Evolutionary conservation across 2,113 vertebrate species (phyloP), one percentile per base, ranked within the genome.

Genomic region (Percina caprodes): DNA sequence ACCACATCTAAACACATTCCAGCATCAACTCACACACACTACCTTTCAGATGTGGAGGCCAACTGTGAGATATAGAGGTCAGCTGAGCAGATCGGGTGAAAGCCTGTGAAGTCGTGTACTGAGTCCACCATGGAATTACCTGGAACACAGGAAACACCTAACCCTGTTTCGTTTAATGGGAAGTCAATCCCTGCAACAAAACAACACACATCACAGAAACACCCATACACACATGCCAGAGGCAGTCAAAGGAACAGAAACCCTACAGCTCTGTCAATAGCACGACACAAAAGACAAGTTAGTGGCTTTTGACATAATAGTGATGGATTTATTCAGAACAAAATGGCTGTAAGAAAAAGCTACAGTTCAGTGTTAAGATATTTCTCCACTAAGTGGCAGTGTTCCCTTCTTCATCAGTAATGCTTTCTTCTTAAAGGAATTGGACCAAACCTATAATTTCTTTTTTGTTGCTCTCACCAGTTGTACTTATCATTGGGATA

Each of bases 321-420:
- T 58, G 52, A 62, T 78, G 52, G 24, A 69, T 87, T 82, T 18
- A 80, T 86, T 76, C 46, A 49, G 42, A 74, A 88, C 85, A 92
- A 93, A 93, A 94, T 91, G 89, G 88, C 91, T 91, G 84, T 81
- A 83, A 82, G 51, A 16, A 51, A 42, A 48, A 74, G 15, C 21
- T 1, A 49, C 39, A 60, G 23, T 15, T 60, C 14, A 30, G 30
- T 61, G 1, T 66, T 33, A 6, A 26, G 2, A 1, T 0, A 11
- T 65, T 6, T 67, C 16, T 35, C 88, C 94, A 80, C 74, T 91
- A 78, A 92, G 78, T 91, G 92, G 88, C 91, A 93, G 83, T 84
- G 76, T 88, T 89, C 54, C 74, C 80, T 69, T 83, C 70, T 75
- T 49, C 39, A 84, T 76, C 19, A 3, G 14, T 18, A 15, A 46